Base-by-base conservation (phyloP, 2,888 invertebrate species). In the Neocrepidodera transversa region DNA sequence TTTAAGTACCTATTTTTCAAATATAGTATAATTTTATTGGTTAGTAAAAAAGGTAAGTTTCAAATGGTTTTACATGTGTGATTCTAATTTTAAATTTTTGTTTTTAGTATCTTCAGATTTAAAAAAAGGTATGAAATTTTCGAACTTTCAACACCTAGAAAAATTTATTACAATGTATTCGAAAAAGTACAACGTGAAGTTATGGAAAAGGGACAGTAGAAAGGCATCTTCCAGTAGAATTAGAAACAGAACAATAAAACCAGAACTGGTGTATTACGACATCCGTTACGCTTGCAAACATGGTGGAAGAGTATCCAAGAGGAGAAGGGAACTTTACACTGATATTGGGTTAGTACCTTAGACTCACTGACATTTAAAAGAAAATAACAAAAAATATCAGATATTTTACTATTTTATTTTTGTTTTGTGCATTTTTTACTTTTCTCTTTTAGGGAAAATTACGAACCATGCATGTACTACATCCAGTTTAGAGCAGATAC, bases 131-230 rank as follows among this genome's bases (percentile, higher is more conserved):
- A 42, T 20, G 42, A 42, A 18, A 11, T 42, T 42, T 42, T 18
- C 42, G 8, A 18, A 2, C 2, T 42, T 18, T 20, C n/a, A 20
- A 6, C 17, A 1, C 7, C 11, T 42, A 8, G 11, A 42, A 5
- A 7, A 8, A 8, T 42, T 17, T 42, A 11, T 42, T 2, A 10
- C 42, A 7, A 42, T 1, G n/a, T 11, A 42, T 18, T 42, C n/a
- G 10, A n/a, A n/a, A 7, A 42, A 17, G 11, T 85, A 62, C 55
- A 47, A 11, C 85, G 85, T 68, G 84, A 85, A 51, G 81, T 59
- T 26, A 63, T 63, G n/a, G 4, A 42, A 18, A 18, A 17, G 42
- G 10, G 42, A 42, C 20, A 11, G 42, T 18, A 42, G 42, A 18
- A 42, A 42, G 8, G 2, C 18, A 18, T 8, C 18, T 5, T 2